Evolutionary conservation across 2,888 invertebrate species (phyloP), one percentile per base, ranked within the genome.

Genomic region (Lepetodrilus schrolli): DNA sequence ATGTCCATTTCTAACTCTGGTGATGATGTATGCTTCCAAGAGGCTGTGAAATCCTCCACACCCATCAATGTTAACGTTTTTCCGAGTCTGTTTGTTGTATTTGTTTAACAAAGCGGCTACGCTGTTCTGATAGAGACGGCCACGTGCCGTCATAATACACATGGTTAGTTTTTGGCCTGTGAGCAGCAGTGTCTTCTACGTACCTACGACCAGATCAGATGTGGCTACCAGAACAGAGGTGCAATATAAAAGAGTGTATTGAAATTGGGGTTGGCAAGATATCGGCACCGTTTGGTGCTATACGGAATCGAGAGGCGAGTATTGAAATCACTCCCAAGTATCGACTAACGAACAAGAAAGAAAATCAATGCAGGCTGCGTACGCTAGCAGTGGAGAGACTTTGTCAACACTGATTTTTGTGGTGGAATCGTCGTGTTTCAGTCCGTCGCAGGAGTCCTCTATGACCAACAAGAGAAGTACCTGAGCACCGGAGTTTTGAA

Each of bases 321-420:
- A 58, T 30, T 30, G 58, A 23, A 30, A 58, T 58, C 58, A 58
- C 58, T 58, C 58, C 58, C 58, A 26, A 58, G 58, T 58, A 58
- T 58, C 58, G 58, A 58, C 58, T 58, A 43, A 43, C 43, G 34
- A 30, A 34, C 58, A 34, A 17, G 21, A 58, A 38, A 38, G 23
- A 66, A 66, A 66, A 66, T 66, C 66, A 43, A 66, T 66, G 66
- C 36, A 13, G 20, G 66, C 66, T 20, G 21, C 38, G 21, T n/a
- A 21, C 38, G 37, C 66, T 66, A 66, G 21, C 38, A 38, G 66
- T 20, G 43, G 66, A 66, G 66, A 7, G 66, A 37, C 8, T 66
- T 66, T 66, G 66, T 66, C 66, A 66, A 66, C 66, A 66, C 21
- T 66, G 66, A 66, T 66, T 66, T 43, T 30, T 34, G 8, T 13